These are phyloP conservation scores for Sebastiscus tertius DNA, from an alignment of 2,797 vertebrate species.

Conservation along the genomic window DNA sequence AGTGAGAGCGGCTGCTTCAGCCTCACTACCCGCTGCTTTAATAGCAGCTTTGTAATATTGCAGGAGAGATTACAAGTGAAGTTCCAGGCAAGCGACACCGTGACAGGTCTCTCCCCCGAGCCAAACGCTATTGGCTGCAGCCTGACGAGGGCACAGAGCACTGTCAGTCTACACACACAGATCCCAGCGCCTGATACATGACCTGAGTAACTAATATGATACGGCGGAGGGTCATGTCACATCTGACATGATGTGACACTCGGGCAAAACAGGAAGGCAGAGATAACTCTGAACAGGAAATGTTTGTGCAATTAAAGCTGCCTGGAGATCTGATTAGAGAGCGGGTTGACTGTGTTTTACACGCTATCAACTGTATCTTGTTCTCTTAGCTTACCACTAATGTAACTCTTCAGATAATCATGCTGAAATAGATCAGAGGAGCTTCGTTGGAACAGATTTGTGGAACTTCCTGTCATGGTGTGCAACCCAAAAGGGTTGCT, in stretches of 20 bases:
- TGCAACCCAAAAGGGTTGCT: not conserved
- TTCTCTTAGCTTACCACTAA: not conserved
- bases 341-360: not conserved
- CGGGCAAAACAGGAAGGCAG: constrained; percentile 36
- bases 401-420: not conserved
- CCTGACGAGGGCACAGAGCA: constrained; percentile 20
- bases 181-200: constrained; percentile 39
- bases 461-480: not conserved
- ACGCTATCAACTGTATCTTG: not conserved
- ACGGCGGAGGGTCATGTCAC: not conserved
- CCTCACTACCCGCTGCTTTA: constrained; percentile 45
- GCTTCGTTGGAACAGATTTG: not conserved
- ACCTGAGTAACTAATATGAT: constrained; percentile 31
- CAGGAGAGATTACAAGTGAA: constrained; percentile 49
- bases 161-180: constrained; percentile 21
- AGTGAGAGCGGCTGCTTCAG: constrained; percentile 37
- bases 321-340: constrained; percentile 17
- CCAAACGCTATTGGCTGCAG: constrained; percentile 20
- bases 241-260: constrained; percentile 7
- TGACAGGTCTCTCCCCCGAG: constrained; percentile 25
- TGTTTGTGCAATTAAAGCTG: constrained; percentile 9
- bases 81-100: constrained; percentile 24
- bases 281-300: constrained; percentile 43
- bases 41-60: constrained; percentile 55
- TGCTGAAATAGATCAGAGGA: not conserved